A percentile compares a stretch with the other conserved stretches of the same genome.
Evolutionary conservation across 2,113 vertebrate genomes (phyloP).

Genomic region (Miniopterus natalensis): DNA sequence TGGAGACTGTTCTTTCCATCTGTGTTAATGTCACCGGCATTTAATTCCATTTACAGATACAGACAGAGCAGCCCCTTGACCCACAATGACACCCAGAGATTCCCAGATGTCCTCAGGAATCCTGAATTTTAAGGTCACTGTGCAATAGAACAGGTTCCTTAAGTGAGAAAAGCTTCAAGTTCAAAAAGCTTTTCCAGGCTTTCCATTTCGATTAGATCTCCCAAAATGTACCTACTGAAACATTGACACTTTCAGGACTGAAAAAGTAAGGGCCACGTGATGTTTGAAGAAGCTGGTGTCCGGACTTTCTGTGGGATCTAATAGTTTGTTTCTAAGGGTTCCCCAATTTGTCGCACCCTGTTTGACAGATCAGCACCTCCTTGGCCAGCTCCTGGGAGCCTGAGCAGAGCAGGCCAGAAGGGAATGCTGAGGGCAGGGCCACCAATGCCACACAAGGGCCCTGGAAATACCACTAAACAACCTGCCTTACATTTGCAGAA

Average conservation of each 20-base stretch:
- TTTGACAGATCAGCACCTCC: background rate
- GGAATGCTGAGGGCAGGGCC: background rate
- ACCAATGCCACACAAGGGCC: too few relatives aligned
- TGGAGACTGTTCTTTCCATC: background rate
- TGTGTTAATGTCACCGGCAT: background rate
- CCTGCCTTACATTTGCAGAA: background rate
- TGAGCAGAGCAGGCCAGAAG: background rate
- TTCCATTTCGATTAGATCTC: background rate
- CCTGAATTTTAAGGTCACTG: background rate
- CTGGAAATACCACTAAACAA: background rate
- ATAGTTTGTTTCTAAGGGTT: background rate
- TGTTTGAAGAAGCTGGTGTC: background rate
- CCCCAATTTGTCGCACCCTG: background rate
- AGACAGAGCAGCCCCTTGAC: background rate
- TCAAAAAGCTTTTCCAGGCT: constrained; percentile 1
- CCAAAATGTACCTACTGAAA: constrained; percentile 35
- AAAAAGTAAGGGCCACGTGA: background rate
- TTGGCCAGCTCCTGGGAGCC: background rate
- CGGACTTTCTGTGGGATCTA: background rate
- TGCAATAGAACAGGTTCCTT: background rate
- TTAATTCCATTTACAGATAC: background rate
- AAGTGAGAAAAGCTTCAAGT: background rate
- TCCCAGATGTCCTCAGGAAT: background rate
- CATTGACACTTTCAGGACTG: background rate
- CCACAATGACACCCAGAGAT: background rate